Percentiles rank a stretch among this genome's conserved stretches.
phyloP scores from a whole-genome alignment of 2,113 vertebrate genomes.

The Dipodomys spectabilis region DNA sequence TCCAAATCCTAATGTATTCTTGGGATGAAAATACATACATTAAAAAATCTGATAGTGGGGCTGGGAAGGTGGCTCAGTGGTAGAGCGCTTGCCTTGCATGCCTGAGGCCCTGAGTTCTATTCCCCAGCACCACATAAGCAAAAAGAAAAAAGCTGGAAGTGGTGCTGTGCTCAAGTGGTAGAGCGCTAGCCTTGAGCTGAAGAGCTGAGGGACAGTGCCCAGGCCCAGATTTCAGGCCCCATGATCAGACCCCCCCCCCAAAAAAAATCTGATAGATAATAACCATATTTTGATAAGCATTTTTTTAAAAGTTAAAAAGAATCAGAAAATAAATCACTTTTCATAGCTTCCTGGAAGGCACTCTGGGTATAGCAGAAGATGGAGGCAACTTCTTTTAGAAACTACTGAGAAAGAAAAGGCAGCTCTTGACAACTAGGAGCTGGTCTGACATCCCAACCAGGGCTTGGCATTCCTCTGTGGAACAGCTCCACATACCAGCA shows the following conservation, averaged over 20 bases:
- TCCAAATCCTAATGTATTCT: slow-evolving; percentile 27
- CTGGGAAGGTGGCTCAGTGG: too few species aligned
- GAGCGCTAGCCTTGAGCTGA: too few species aligned
- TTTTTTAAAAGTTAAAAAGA: neutral
- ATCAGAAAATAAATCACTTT: neutral
- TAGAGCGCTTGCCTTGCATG: too few species aligned
- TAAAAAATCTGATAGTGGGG: neutral
- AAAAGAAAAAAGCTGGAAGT: too few species aligned
- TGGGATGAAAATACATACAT: slow-evolving; percentile 26
- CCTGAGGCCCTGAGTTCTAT: too few species aligned
- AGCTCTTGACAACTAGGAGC: neutral
- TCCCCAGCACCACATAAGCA: too few species aligned
- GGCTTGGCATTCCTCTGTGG: neutral
- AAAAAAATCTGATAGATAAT: neutral
- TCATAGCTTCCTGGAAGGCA: neutral
- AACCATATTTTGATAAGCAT: slow-evolving; percentile 23
- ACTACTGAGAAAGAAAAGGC: neutral
- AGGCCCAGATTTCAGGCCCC: too few species aligned
- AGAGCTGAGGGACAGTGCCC: too few species aligned
- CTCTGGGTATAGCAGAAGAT: neutral
- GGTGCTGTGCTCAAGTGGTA: too few species aligned
- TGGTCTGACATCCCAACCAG: too few species aligned
- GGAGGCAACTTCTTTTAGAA: neutral
- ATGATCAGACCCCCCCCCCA: too few species aligned
- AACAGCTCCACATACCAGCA: neutral